Conservation (phyloP, 2,888 invertebrate genomes). For the Sturmia bella region DNA sequence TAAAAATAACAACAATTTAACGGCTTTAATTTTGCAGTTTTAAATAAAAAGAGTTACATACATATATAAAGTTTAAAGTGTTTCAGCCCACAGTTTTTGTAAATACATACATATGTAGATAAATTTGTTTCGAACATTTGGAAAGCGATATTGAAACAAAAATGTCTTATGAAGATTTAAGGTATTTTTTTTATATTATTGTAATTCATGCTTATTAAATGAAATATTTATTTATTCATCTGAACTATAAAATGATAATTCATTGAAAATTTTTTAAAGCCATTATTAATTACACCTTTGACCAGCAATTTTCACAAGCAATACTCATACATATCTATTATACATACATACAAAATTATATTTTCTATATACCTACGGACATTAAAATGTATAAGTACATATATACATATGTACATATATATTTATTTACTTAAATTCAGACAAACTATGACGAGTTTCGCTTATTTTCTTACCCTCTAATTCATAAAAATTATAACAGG, state of each 20-base stretch:
- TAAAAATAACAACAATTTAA: background rate
- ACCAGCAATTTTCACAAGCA: background rate
- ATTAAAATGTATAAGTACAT: too few species aligned
- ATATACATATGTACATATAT: too few species aligned
- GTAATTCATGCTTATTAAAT: conserved; percentile 6
- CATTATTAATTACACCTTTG: background rate
- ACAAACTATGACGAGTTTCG: too few species aligned
- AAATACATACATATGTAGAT: conserved; percentile 20
- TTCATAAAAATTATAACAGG: too few species aligned
- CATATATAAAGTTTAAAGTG: conserved; percentile 21
- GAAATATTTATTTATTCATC: background rate
- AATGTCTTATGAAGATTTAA: conserved; percentile 61
- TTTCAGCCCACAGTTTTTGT: conserved; percentile 21
- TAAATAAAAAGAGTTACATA: conserved; percentile 22
- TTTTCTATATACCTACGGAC: too few species aligned
- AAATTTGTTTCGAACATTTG: conserved; percentile 25
- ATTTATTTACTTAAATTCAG: too few species aligned
- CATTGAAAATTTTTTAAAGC: conserved; percentile 3
- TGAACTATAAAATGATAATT: background rate
- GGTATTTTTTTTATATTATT: conserved; percentile 48
- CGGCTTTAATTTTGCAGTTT: conserved; percentile 12
- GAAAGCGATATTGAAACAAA: background rate
- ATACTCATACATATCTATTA: too few species aligned
- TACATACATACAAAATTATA: too few species aligned
- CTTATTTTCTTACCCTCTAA: too few species aligned